These are phyloP conservation scores for Megamerina dolium DNA, from an alignment of 2,888 invertebrate species.

Conservation along the genomic window DNA sequence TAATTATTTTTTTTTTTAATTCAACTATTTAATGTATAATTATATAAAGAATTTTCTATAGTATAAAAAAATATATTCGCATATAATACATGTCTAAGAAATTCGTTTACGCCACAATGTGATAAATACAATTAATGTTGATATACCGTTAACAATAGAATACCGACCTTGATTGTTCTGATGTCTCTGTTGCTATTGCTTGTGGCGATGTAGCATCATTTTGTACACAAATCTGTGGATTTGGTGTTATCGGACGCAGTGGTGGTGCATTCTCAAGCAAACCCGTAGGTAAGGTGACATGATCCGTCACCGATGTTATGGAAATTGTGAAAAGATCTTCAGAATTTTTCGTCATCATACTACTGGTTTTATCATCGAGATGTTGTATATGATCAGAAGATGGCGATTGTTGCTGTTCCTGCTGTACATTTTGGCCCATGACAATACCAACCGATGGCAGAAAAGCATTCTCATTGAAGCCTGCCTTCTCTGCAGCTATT, in stretches of 20 bases:
- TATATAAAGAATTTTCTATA: too few species aligned
- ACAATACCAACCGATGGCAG: slow-evolving; percentile 63
- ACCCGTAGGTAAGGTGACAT: slow-evolving; percentile 44
- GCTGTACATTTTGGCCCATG: slow-evolving; percentile 47
- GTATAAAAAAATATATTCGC: too few species aligned
- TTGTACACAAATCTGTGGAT: slow-evolving; percentile 54
- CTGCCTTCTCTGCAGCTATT: slow-evolving; percentile 28
- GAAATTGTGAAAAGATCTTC: slow-evolving; percentile 47
- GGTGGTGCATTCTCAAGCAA: slow-evolving; percentile 44
- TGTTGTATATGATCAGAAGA: slow-evolving; percentile 30
- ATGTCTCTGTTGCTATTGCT: slow-evolving; percentile 1
- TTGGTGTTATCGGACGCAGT: slow-evolving; percentile 49
- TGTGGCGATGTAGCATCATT: slow-evolving; percentile 23
- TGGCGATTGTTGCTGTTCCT: slow-evolving; percentile 21
- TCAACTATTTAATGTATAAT: too few species aligned
- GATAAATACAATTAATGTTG: too few species aligned
- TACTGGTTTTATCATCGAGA: slow-evolving; percentile 49
- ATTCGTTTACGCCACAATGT: too few species aligned
- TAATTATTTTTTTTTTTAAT: too few species aligned
- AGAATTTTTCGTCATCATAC: slow-evolving; percentile 45
- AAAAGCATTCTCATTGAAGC: slow-evolving; percentile 52
- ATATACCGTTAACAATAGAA: slow-evolving; percentile 33
- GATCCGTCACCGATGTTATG: slow-evolving; percentile 48
- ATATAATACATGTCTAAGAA: too few species aligned
- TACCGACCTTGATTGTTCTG: slow-evolving; percentile 53